These are phyloP conservation scores for Oostethus manadensis DNA, from an alignment of 2,113 vertebrate species.

Conservation along the genomic window DNA sequence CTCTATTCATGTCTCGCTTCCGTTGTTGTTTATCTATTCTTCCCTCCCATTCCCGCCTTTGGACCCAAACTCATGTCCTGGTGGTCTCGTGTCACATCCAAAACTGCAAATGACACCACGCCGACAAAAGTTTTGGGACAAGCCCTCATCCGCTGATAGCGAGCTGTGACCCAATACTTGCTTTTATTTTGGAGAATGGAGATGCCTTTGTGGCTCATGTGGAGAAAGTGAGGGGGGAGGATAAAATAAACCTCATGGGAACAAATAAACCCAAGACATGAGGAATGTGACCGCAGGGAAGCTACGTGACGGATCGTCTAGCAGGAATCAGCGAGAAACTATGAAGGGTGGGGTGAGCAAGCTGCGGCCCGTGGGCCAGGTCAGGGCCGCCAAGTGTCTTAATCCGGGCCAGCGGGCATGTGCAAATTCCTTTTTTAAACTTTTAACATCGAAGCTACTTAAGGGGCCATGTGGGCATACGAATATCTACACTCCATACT, in stretches of 20 bases:
- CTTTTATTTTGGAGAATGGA: background rate
- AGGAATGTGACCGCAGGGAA: conserved; percentile 54
- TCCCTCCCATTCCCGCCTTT: background rate
- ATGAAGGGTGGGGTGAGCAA: no score
- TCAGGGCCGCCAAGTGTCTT: no score
- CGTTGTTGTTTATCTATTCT: background rate
- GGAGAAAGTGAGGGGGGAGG: conserved; percentile 1
- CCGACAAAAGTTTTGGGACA: background rate
- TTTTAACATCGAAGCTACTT: no score
- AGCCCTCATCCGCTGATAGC: no score
- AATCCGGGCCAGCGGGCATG: no score
- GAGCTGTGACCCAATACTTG: no score
- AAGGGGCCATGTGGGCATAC: no score
- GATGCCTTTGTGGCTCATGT: conserved; percentile 16
- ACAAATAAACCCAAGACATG: conserved; percentile 53
- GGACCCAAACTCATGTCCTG: background rate
- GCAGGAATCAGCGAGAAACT: conserved; percentile 18
- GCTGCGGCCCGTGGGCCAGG: no score
- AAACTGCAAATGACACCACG: no score
- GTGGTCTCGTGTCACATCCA: background rate
- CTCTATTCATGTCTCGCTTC: background rate
- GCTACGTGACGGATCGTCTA: conserved; percentile 24
- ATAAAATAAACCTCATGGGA: conserved; percentile 58
- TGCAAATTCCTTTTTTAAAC: no score
- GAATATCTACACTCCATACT: no score